Conservation (phyloP, 2,888 invertebrate genomes). For the Geotrupes spiniger region DNA sequence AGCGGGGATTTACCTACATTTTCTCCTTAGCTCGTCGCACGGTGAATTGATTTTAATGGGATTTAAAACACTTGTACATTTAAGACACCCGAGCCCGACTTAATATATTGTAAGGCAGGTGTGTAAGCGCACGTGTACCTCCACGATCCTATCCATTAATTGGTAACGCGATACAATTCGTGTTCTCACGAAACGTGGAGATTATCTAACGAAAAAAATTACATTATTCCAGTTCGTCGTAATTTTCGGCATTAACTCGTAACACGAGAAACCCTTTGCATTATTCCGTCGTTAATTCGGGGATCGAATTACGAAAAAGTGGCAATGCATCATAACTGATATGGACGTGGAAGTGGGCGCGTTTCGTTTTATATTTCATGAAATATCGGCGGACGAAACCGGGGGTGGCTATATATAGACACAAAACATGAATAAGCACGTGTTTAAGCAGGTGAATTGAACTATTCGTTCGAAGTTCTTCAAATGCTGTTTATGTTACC, state of each 20-base stretch:
- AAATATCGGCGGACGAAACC: constrained; percentile 4
- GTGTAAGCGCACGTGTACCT: no score
- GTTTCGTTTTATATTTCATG: constrained; percentile 4
- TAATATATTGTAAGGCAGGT: no score
- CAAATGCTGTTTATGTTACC: constrained; percentile 17
- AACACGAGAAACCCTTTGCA: neutral
- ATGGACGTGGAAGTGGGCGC: neutral
- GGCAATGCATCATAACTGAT: neutral
- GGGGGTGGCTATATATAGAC: constrained; percentile 24
- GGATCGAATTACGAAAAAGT: constrained; percentile 1
- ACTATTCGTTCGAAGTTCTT: constrained; percentile 21
- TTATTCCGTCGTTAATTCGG: constrained; percentile 2
- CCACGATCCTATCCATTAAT: no score
- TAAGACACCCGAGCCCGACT: no score
- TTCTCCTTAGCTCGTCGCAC: no score
- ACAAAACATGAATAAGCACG: constrained; percentile 24
- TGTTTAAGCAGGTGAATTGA: constrained; percentile 29
- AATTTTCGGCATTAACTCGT: neutral
- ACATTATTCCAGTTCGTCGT: no score
- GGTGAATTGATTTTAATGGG: no score
- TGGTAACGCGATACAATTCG: no score
- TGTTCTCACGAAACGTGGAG: no score
- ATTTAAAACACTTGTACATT: no score
- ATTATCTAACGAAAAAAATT: no score
- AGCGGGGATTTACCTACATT: no score